Evolutionary conservation across 1,140 invertebrate genomes (phyloP).

Genomic region (Pogonognathellus flavescens): DNA sequence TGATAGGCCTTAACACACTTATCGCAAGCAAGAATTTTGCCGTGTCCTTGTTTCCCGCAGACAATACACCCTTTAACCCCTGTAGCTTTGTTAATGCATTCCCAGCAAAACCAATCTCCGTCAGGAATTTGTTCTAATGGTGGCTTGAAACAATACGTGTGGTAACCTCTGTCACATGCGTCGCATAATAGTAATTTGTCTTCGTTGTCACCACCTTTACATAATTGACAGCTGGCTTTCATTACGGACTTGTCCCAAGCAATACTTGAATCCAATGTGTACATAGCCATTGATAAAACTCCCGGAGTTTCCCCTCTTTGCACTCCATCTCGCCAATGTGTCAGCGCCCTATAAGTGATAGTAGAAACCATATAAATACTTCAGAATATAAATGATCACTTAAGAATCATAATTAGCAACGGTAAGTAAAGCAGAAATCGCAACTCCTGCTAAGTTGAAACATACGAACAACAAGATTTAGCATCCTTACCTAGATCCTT

Average conservation of each 20-base stretch:
- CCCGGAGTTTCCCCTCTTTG: conserved; percentile 85
- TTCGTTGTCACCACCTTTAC: conserved; percentile 95
- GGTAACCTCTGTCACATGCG: conserved; percentile 97
- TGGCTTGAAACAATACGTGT: conserved; percentile 98
- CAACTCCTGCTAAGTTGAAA: too few relatives aligned
- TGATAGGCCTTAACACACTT: conserved; percentile 92
- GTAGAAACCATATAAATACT: too few relatives aligned
- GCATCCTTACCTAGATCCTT: conserved; percentile 46
- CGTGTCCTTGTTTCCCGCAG: conserved; percentile 84
- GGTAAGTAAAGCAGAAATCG: too few relatives aligned
- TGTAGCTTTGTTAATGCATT: conserved; percentile 96
- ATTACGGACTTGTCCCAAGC: conserved; percentile 99
- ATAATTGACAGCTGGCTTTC: conserved; percentile 98
- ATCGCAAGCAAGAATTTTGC: conserved; percentile 87
- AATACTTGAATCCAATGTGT: conserved; percentile 90
- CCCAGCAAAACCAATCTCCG: conserved; percentile 97
- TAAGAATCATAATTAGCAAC: too few relatives aligned
- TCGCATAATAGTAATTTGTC: conserved; percentile 95
- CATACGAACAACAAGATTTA: too few relatives aligned
- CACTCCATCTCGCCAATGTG: conserved; percentile 91
- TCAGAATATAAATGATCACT: too few relatives aligned
- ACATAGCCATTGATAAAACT: conserved; percentile 90
- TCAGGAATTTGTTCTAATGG: conserved; percentile 96
- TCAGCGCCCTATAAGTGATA: conserved; percentile 72
- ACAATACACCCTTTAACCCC: conserved; percentile 82